Base-by-base conservation (phyloP, 2,797 vertebrate genomes). In the Neomorphus geoffroyi region DNA sequence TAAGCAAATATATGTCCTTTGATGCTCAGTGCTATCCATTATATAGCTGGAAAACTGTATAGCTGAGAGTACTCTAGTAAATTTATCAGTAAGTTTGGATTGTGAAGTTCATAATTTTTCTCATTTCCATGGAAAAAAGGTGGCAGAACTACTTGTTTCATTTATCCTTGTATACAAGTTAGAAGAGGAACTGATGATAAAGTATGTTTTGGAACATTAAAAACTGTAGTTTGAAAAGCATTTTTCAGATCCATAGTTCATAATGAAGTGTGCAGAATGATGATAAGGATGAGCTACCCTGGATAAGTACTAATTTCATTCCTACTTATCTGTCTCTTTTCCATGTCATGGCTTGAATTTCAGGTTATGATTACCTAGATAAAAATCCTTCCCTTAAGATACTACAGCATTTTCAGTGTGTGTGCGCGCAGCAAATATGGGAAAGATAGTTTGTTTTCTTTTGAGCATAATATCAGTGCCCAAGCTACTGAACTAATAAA, bases 231-330 rank as follows among this genome's bases (percentile, higher is more conserved):
- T 67, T 85, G 80, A 85, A 90, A 84, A 86, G 48, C 61, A 73
- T 85, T 96, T 92, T 83, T 94, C 75, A 92, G 80, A 93, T 91
- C 85, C 86, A 43, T 73, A 80, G 81, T 32, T 93, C 85, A 91
- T 94, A 92, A 96, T 81, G 95, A 94, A 90, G 80, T 90, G 67
- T 92, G 88, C 78, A 88, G 93, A 93, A 72, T 51, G 61, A 78
- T 53, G 93, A 93, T 96, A 95, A 97, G 92, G 91, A 93, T 85
- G 77, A 97, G 57, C 71, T 91, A 81, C 73, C 65, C 86, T 88
- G 83, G 95, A 80, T 80, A 93, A 93, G 80, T 90, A 61, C 81
- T 88, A 92, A 96, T 96, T 93, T 88, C 26, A 91, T 96, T 95
- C 72, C 77, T 90, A 89, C 91, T 94, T 96, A 96, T 96, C 93